Base-by-base conservation (phyloP, 1,140 invertebrate genomes). In the Danaus plexippus region DNA sequence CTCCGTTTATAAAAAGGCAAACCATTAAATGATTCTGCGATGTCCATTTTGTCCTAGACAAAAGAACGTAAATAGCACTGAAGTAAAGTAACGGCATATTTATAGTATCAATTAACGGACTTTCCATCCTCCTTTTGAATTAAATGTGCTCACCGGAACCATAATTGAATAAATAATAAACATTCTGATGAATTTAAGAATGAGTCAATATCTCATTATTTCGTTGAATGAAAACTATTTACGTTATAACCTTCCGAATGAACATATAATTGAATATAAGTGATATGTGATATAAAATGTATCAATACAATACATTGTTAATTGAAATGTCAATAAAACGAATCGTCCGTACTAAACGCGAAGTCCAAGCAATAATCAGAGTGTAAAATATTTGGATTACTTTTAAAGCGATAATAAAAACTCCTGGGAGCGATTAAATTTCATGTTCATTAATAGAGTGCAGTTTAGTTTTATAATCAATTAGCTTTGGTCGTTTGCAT, bases 81-180 rank as follows among this genome's bases (percentile, higher is more conserved):
- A 59, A 69, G 66, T 57, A 73, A 75, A 73, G 75, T 67, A 72
- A 66, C 66, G 49, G 63, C 62, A 74, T 80, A 83, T 80, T 80
- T 83, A 80, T 80, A 79, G 76, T 83, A 77, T 80, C 76, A 83
- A 83, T 83, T 80, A 80, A 69, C 66, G 66, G 67, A 64, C 58
- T 73, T 73, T 67, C 72, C 76, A 75, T 71, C 74, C 71, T 66
- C 63, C 70, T 63, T 61, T 60, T 55, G 59, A 63, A 60, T 69
- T 66, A 62, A 67, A 58, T 52, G 57, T 57, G 53, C 63, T 69
- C 53, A 59, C 59, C 63, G 47, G 59, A 47, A 64, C 65, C 54
- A 61, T 67, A 65, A 72, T 71, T 70, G 61, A 64, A 73, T 69
- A 71, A 61, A 63, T 66, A 65, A 71, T 66, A 64, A 68, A 69